Evolutionary conservation across 1,140 invertebrate species (phyloP), one percentile per base, ranked within the genome.

Genomic region (Apis florea): DNA sequence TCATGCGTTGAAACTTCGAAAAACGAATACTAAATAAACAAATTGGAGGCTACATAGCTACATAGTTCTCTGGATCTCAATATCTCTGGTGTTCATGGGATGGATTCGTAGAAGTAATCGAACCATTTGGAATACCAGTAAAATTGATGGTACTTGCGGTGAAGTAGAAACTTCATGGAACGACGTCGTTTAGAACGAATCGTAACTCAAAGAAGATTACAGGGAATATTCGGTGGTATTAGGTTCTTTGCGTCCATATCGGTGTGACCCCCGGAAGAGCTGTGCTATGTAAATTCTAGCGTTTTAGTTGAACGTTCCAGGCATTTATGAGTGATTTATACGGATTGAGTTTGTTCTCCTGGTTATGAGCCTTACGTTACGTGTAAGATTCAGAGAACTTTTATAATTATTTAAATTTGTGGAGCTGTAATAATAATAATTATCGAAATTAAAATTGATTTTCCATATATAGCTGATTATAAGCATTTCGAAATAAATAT

Each of bases 221-320:
- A 68, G 66, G n/a, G 66, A 51, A 68, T 68, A 68, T 68, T 24
- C 31, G 66, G 31, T 49, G 47, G 66, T 68, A 68, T 68, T 68
- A 68, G 47, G 66, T 68, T 68, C 66, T 68, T 49, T 68, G n/a
- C 40, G 13, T 47, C 12, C 9, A 21, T 12, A 17, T n/a, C 0
- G 66, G 66, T 10, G n/a, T 51, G 66, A 1, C 12, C 2, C 10
- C 11, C 13, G 31, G 26, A n/a, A 68, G 47, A 15, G 6, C 19
- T 1, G 19, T 12, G 31, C 40, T 68, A 51, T 68, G 66, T 40
- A 68, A 68, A 68, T 49, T 51, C 9, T 24, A 12, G 12, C 11
- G 40, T 21, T 66, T 66, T 66, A 66, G 31, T 66, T 6, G n/a
- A 51, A 68, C n/a, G n/a, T 49, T 24, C 1, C 12, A n/a, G 13